Evolutionary conservation across 2,113 vertebrate species (phyloP).

Genomic region (Thamnophis sirtalis): DNA sequence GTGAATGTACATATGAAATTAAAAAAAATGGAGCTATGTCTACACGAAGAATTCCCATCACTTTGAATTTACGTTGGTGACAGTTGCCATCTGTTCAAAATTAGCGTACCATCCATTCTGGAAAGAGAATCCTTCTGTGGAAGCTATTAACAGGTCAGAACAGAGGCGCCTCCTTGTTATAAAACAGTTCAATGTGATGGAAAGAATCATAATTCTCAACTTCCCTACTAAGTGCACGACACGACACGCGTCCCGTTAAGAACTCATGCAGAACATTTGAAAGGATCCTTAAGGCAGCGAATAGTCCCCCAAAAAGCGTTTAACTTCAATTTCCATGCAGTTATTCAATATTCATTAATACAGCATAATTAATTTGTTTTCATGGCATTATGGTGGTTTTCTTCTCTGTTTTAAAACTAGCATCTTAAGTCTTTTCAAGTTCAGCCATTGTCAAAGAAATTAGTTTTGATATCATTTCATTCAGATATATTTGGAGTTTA

Average conservation of each 20-base stretch:
- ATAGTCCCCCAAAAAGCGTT: neutral
- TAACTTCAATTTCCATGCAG: neutral
- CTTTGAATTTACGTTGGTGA: neutral
- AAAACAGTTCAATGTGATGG: constrained; percentile 19
- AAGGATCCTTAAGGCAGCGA: neutral
- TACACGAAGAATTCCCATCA: neutral
- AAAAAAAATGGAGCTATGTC: neutral
- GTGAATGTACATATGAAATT: too few relatives aligned
- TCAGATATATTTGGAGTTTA: neutral
- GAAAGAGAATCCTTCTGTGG: constrained; percentile 13
- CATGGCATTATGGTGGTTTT: neutral
- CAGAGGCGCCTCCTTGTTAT: constrained; percentile 12
- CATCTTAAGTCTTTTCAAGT: neutral
- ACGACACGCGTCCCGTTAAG: neutral
- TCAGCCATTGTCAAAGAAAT: neutral
- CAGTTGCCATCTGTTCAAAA: constrained; percentile 17
- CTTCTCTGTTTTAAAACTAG: neutral
- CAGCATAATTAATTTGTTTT: neutral
- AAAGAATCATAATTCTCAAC: neutral
- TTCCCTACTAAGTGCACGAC: neutral
- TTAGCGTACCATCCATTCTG: constrained; percentile 10
- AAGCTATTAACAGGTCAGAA: constrained; percentile 22
- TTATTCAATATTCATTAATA: neutral
- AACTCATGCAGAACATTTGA: neutral
- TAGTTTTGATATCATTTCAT: neutral